phyloP scores from a whole-genome alignment of 2,113 vertebrate genomes.

The Mirza zaza region DNA sequence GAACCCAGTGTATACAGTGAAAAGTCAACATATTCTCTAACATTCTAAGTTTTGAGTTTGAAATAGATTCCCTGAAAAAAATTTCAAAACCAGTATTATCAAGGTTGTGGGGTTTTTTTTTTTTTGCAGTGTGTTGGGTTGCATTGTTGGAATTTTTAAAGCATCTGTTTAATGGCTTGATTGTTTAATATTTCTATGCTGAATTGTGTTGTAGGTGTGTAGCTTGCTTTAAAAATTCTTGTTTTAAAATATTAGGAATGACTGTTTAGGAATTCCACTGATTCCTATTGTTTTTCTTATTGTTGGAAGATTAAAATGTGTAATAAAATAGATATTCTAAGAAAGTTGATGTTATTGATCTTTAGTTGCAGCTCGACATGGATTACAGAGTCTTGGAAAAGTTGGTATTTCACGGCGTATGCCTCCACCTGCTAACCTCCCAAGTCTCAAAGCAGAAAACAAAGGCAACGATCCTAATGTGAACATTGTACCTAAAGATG shows the following conservation, averaged over 20 bases:
- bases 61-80: neutral
- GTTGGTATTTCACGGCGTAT: constrained; percentile 97
- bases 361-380: constrained; percentile 97
- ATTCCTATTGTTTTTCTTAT: neutral
- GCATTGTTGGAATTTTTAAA: neutral
- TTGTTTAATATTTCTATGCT: neutral
- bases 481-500: constrained; percentile 98
- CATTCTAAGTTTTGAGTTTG: neutral
- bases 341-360: constrained; percentile 73
- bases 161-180: neutral
- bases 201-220: neutral
- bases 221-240: constrained; percentile 15
- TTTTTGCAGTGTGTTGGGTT: neutral
- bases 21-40: neutral
- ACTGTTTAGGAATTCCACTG: neutral
- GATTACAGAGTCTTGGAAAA: constrained; percentile 99
- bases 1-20: neutral
- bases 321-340: constrained; percentile 44
- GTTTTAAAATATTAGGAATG: constrained; percentile 27
- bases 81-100: neutral
- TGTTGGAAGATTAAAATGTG: constrained; percentile 29
- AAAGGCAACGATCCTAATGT: constrained; percentile 99
- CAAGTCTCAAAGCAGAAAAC: constrained; percentile 98
- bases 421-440: constrained; percentile 98
- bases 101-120: neutral